Evolutionary conservation across 2,797 vertebrate genomes (phyloP).

Genomic region (Mormyrops attenuatus): DNA sequence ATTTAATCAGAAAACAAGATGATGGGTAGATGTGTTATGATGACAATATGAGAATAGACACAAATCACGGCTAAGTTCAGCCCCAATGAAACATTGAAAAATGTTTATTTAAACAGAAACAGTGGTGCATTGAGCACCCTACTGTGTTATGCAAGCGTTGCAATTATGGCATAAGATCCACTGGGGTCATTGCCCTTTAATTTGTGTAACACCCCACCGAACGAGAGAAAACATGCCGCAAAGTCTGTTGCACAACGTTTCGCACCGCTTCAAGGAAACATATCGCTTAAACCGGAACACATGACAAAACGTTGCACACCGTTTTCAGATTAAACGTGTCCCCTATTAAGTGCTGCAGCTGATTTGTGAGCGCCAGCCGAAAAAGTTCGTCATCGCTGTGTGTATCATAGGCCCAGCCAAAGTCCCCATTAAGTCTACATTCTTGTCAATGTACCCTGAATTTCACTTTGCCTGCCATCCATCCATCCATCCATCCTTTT

Average conservation of each 20-base stretch:
- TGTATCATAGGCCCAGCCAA: not conserved
- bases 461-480: not conserved
- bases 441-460: not conserved
- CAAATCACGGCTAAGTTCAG: not conserved
- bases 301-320: not conserved
- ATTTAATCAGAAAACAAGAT: not conserved
- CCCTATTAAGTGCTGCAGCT: not conserved
- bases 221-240: not conserved
- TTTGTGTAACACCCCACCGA: not conserved
- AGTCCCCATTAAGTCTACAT: not conserved
- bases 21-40: not conserved
- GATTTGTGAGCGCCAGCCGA: not conserved
- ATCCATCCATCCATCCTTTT: not conserved
- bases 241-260: not conserved
- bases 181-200: not conserved
- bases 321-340: not conserved
- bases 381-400: not conserved
- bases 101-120: not conserved
- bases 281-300: not conserved
- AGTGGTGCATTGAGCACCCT: not conserved
- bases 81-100: not conserved
- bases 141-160: not conserved
- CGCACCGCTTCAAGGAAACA: not conserved
- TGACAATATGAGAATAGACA: not conserved
- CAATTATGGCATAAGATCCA: not conserved